phyloP scores from a whole-genome alignment of 1,140 invertebrate species.

The Tigriopus japonicus region DNA sequence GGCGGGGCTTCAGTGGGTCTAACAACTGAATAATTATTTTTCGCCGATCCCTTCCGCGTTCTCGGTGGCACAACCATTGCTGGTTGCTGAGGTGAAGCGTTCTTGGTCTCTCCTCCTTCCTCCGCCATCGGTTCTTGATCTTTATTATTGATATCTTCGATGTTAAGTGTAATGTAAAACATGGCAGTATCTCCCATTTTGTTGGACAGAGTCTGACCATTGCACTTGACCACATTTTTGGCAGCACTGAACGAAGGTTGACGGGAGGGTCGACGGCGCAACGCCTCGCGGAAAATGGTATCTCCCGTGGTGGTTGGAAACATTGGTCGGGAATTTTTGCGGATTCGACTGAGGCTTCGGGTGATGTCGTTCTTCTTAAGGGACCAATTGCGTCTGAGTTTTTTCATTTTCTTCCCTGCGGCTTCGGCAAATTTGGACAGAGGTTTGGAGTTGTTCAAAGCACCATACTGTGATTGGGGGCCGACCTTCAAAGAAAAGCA shows the following conservation, averaged over 20 bases:
- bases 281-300: neutral
- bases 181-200: neutral
- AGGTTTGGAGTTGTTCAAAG: too few species aligned
- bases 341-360: neutral
- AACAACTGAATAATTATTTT: too few species aligned
- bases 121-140: neutral
- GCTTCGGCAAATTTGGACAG: neutral
- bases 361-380: neutral
- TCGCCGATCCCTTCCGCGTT: too few species aligned
- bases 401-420: neutral
- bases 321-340: neutral
- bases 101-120: too few species aligned
- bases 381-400: neutral
- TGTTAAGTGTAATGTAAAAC: neutral
- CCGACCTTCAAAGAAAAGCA: too few species aligned
- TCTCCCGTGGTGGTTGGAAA: neutral
- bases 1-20: too few species aligned
- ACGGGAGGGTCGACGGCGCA: too few species aligned
- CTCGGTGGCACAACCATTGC: too few species aligned
- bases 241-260: neutral
- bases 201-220: neutral
- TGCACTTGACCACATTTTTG: neutral
- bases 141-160: neutral
- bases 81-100: too few species aligned
- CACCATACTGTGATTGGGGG: neutral